A percentile compares a stretch with the other conserved stretches of the same genome.
Evolutionary conservation across 2,113 vertebrate genomes (phyloP).

Genomic region (Apus apus): DNA sequence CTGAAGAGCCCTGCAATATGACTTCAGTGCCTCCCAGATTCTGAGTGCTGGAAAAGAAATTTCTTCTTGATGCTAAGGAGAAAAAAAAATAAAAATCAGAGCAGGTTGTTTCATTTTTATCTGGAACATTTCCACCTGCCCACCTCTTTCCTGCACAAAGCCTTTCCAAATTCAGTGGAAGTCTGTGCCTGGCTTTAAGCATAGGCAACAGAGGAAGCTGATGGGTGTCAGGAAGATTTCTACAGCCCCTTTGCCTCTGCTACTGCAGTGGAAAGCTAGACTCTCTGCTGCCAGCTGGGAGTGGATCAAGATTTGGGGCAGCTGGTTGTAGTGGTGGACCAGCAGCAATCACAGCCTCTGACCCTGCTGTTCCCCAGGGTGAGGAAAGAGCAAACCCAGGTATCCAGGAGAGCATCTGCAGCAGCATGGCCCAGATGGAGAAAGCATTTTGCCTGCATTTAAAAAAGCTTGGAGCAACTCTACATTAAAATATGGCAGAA

Average conservation of each 20-base stretch:
- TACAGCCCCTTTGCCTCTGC: neutral
- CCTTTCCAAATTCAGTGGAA: neutral
- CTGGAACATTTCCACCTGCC: conserved; percentile 42
- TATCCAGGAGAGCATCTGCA: fast-evolving
- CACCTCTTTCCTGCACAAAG: neutral
- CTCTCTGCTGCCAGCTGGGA: neutral
- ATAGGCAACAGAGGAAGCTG: neutral
- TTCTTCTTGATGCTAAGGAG: neutral
- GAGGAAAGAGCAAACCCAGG: neutral
- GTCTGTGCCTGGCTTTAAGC: neutral
- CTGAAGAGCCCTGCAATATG: neutral
- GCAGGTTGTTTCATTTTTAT: conserved; percentile 9
- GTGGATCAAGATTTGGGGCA: neutral
- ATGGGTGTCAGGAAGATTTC: neutral
- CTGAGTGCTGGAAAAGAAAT: neutral
- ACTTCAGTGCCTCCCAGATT: neutral
- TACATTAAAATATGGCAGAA: neutral
- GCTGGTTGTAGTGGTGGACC: neutral
- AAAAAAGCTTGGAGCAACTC: neutral
- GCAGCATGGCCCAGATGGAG: neutral
- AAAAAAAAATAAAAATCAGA: neutral
- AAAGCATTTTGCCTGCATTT: neutral
- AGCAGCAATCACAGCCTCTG: neutral
- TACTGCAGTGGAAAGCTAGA: neutral
- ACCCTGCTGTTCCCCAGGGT: neutral